Percentiles rank a stretch among this genome's conserved stretches.
These are phyloP conservation scores for Medauroidea extradentata DNA, from an alignment of 1,140 invertebrate species.

Conservation along the genomic window DNA sequence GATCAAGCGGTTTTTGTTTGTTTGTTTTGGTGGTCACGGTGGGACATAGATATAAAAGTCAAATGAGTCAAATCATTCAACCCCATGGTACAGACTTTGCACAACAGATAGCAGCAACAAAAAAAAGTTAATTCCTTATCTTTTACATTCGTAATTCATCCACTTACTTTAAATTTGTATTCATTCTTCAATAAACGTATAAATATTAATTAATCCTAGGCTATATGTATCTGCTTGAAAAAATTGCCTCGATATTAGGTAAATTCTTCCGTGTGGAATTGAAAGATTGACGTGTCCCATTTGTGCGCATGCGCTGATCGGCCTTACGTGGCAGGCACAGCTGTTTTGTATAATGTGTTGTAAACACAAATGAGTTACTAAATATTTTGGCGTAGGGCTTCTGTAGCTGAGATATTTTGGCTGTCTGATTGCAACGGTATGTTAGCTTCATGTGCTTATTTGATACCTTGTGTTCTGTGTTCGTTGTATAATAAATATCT, in stretches of 20 bases:
- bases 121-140: no score
- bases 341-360: constrained; percentile 39
- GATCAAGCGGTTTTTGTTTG: no score
- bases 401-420: constrained; percentile 34
- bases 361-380: constrained; percentile 31
- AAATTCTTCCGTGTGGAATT: not conserved
- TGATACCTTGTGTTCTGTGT: constrained; percentile 11
- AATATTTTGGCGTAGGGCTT: constrained; percentile 35
- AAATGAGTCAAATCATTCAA: no score
- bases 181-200: not conserved
- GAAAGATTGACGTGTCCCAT: constrained; percentile 19
- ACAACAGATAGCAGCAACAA: no score
- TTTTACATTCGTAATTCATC: no score
- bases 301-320: constrained; percentile 48
- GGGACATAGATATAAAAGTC: no score
- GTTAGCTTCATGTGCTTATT: constrained; percentile 6
- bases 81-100: no score
- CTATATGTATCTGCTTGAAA: not conserved
- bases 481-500: not conserved
- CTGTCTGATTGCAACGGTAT: constrained; percentile 32
- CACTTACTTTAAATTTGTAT: no score
- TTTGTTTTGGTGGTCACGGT: no score
- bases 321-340: constrained; percentile 57
- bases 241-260: not conserved
- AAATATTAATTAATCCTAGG: not conserved